phyloP scores from a whole-genome alignment of 2,797 vertebrate species.

The Sarcoramphus papa region DNA sequence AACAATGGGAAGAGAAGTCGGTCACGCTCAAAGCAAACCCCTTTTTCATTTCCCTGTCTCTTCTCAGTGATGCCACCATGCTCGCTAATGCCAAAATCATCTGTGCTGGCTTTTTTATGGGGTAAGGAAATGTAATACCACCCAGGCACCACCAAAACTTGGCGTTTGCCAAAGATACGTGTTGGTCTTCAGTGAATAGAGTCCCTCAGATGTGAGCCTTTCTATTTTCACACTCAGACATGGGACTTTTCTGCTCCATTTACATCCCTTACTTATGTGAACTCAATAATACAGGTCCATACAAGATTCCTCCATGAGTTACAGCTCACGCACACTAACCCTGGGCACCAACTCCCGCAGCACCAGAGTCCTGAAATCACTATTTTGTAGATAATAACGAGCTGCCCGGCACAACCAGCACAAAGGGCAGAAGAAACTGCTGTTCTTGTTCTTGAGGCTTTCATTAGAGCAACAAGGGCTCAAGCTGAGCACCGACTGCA shows the following conservation, averaged over 20 bases:
- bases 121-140: not conserved
- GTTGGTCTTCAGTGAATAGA: not conserved
- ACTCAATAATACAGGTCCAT: accelerated
- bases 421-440: not conserved
- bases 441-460: not conserved
- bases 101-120: not conserved
- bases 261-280: not conserved
- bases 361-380: accelerated
- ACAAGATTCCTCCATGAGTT: accelerated
- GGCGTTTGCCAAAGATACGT: accelerated
- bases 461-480: not conserved
- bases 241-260: not conserved
- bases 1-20: not conserved
- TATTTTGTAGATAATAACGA: not conserved
- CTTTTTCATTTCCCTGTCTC: not conserved
- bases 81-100: accelerated
- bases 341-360: accelerated
- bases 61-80: accelerated
- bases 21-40: not conserved
- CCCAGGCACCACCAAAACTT: accelerated
- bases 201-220: not conserved
- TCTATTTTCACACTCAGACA: not conserved
- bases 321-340: not conserved
- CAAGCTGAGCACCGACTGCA: not conserved
- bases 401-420: not conserved